Evolutionary conservation across 2,888 invertebrate genomes (phyloP).

Genomic region (Cyclophora punctaria): DNA sequence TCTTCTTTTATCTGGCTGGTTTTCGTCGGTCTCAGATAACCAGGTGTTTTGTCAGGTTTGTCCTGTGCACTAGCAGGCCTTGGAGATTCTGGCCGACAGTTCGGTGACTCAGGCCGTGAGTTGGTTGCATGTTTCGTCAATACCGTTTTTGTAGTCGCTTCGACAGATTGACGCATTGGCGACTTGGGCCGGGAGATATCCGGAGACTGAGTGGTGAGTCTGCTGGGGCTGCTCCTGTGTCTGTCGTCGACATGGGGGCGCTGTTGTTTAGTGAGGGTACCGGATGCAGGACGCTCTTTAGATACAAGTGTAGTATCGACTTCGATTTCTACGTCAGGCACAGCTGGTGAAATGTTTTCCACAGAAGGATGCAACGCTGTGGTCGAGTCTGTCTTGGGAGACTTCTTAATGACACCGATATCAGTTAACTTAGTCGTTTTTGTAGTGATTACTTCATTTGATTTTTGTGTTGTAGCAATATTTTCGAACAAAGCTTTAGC

Average conservation of each 20-base stretch:
- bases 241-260: conserved; percentile 27
- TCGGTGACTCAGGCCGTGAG: conserved; percentile 41
- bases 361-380: conserved; percentile 34
- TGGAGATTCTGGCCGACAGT: conserved; percentile 34
- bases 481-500: conserved; percentile 83
- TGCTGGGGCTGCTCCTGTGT: conserved; percentile 35
- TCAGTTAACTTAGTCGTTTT: conserved; percentile 65
- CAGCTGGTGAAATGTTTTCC: conserved; percentile 32
- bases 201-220: conserved; percentile 34
- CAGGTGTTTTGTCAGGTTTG: conserved; percentile 46
- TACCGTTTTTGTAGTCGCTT: conserved; percentile 32
- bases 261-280: conserved; percentile 23
- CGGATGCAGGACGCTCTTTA: conserved; percentile 25
- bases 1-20: conserved; percentile 59
- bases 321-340: conserved; percentile 35
- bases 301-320: conserved; percentile 22
- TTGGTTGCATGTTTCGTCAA: conserved; percentile 31
- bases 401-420: conserved; percentile 60
- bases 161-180: conserved; percentile 33
- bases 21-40: conserved; percentile 54
- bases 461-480: conserved; percentile 62
- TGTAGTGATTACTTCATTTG: conserved; percentile 29
- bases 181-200: conserved; percentile 41
- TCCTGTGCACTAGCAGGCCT: conserved; percentile 31
- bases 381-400: conserved; percentile 40